These are phyloP conservation scores for Lagopus leucura DNA, from an alignment of 2,113 vertebrate species.

Conservation along the genomic window DNA sequence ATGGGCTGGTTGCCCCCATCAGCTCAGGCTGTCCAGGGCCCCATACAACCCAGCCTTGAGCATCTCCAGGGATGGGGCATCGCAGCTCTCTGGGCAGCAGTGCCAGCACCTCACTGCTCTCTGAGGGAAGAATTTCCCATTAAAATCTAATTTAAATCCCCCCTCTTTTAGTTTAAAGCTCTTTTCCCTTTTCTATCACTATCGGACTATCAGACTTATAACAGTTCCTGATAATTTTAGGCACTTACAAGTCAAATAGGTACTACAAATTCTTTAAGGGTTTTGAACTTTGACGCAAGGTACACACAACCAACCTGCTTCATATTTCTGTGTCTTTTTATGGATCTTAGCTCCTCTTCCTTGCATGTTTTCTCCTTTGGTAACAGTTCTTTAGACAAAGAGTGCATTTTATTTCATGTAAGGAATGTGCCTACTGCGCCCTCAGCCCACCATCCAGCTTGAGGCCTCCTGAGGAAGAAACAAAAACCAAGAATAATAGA, in stretches of 20 bases:
- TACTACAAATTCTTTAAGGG: not conserved
- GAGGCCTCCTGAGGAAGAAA: conserved; percentile 10
- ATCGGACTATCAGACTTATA: too few species aligned
- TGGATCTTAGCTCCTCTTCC: not conserved
- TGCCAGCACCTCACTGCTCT: too few species aligned
- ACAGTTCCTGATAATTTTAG: not conserved
- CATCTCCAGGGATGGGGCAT: too few species aligned
- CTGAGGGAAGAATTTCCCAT: too few species aligned
- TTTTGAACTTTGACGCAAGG: not conserved
- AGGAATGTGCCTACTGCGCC: conserved; percentile 37
- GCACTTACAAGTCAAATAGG: not conserved
- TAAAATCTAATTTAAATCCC: too few species aligned
- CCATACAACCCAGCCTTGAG: too few species aligned
- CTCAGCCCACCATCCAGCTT: not conserved
- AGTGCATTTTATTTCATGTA: not conserved
- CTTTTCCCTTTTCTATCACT: too few species aligned
- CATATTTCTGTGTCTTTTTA: not conserved
- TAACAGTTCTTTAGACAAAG: not conserved
- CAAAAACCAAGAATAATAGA: conserved; percentile 47
- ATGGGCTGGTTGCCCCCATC: too few species aligned
- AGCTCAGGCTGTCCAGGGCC: too few species aligned
- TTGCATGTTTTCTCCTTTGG: not conserved
- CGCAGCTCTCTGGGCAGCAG: too few species aligned
- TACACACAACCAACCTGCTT: not conserved
- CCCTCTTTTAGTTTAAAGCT: too few species aligned